Evolutionary conservation across 2,888 invertebrate species (phyloP).

Genomic region (Pseudococcus viburni): DNA sequence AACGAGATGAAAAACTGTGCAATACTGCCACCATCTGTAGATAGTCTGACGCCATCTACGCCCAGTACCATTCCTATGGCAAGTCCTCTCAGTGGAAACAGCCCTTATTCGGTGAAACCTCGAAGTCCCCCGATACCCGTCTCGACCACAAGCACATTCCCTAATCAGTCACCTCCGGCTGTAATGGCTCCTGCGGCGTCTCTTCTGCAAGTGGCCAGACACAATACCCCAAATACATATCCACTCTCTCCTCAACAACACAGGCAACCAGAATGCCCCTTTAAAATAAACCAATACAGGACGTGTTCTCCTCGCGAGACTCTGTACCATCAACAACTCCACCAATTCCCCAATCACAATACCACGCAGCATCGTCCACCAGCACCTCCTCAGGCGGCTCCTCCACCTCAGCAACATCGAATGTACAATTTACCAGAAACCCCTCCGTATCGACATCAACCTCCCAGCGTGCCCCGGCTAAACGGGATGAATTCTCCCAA

Average conservation of each 20-base stretch:
- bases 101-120: conserved; percentile 39
- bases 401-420: conserved; percentile 70
- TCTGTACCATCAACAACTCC: conserved; percentile 61
- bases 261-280: conserved; percentile 67
- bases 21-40: conserved; percentile 66
- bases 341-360: conserved; percentile 59
- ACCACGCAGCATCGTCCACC: neutral
- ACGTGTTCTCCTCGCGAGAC: conserved; percentile 46
- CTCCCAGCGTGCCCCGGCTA: conserved; percentile 30
- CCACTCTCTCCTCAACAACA: conserved; percentile 67
- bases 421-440: conserved; percentile 71
- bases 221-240: conserved; percentile 67
- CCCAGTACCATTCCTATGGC: conserved; percentile 67
- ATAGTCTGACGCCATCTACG: conserved; percentile 68
- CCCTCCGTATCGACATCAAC: conserved; percentile 61
- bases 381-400: conserved; percentile 22
- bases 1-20: conserved; percentile 67
- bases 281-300: conserved; percentile 59
- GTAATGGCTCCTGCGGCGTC: conserved; percentile 67
- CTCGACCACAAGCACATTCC: conserved; percentile 71
- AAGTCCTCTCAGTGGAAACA: conserved; percentile 66
- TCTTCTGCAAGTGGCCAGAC: conserved; percentile 68
- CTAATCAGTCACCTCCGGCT: conserved; percentile 71
- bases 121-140: conserved; percentile 61
- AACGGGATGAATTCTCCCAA: conserved; percentile 52